Conservation (phyloP, 2,888 invertebrate species). For the Fragum whitleyi region DNA sequence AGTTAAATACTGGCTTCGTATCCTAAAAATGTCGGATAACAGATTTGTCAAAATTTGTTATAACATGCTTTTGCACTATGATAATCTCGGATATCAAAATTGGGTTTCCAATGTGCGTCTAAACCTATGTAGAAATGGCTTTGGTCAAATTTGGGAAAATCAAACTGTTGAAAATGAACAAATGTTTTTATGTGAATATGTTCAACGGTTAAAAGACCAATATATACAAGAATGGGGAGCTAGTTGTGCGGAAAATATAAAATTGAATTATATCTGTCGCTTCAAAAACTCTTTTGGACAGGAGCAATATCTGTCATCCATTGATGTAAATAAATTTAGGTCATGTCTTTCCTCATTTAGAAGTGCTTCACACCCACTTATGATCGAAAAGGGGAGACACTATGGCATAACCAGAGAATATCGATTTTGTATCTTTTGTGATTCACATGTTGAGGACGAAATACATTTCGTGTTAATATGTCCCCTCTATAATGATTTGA, state of each 20-base stretch:
- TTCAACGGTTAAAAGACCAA: slow-evolving; percentile 3
- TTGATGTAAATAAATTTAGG: not conserved
- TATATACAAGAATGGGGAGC: slow-evolving; percentile 10
- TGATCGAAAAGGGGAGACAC: not conserved
- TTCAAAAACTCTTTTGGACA: not conserved
- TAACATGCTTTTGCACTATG: not conserved
- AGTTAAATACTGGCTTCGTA: slow-evolving; percentile 30
- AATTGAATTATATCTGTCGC: no score
- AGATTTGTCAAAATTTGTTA: slow-evolving; percentile 23
- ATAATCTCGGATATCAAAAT: slow-evolving; percentile 26
- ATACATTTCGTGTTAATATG: not conserved
- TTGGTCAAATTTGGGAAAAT: slow-evolving; percentile 13
- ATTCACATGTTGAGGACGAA: not conserved
- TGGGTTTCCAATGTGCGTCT: no score
- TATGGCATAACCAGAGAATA: not conserved
- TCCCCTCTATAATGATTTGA: not conserved
- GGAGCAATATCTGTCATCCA: not conserved
- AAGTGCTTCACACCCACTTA: no score
- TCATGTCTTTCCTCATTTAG: not conserved
- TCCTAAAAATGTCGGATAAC: not conserved
- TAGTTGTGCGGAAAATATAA: not conserved
- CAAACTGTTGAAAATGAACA: no score
- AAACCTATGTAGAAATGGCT: slow-evolving; percentile 28
- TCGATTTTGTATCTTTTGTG: not conserved
- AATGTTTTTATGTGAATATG: slow-evolving; percentile 12